A percentile compares a stretch with the other conserved stretches of the same genome.
phyloP scores from a whole-genome alignment of 2,888 invertebrate species.

The Drosophila falleni region DNA sequence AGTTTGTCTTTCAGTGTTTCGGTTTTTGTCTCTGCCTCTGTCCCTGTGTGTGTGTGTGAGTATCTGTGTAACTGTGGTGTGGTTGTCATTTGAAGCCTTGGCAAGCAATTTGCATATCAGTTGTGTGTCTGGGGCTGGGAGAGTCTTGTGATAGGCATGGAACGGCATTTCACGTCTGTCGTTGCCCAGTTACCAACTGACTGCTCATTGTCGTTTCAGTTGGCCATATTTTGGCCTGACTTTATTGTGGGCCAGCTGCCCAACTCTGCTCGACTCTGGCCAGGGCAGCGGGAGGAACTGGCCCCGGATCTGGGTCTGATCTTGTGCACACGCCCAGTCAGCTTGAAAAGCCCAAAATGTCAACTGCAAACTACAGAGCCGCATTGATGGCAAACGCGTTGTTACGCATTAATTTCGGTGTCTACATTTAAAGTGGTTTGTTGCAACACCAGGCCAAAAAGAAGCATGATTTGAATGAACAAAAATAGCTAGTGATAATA shows the following conservation, averaged over 20 bases:
- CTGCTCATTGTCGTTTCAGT: conserved; percentile 73
- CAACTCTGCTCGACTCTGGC: conserved; percentile 15
- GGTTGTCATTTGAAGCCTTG: conserved; percentile 66
- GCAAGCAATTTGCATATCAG: conserved; percentile 77
- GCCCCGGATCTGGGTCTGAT: conserved; percentile 18
- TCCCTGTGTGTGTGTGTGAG: not conserved
- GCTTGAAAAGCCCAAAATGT: conserved; percentile 42
- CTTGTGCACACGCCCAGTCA: conserved; percentile 41
- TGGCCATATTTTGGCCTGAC: conserved; percentile 71
- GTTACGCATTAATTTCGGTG: conserved; percentile 71
- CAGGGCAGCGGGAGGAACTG: conserved; percentile 7
- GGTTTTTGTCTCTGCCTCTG: not conserved
- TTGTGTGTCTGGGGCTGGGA: conserved; percentile 42
- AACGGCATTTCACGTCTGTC: conserved; percentile 66
- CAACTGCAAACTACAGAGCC: conserved; percentile 36
- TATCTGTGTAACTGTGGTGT: conserved; percentile 21
- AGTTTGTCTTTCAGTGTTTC: conserved; percentile 21
- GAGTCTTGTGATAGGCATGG: conserved; percentile 67
- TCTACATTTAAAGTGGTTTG: not conserved
- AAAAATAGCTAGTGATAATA: not conserved
- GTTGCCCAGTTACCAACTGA: conserved; percentile 54
- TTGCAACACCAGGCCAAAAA: not conserved
- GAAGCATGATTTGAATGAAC: not conserved
- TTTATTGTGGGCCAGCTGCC: conserved; percentile 65
- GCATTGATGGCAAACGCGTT: conserved; percentile 33